Base-by-base conservation (phyloP, 2,888 invertebrate genomes). In the Eupithecia insigniata region DNA sequence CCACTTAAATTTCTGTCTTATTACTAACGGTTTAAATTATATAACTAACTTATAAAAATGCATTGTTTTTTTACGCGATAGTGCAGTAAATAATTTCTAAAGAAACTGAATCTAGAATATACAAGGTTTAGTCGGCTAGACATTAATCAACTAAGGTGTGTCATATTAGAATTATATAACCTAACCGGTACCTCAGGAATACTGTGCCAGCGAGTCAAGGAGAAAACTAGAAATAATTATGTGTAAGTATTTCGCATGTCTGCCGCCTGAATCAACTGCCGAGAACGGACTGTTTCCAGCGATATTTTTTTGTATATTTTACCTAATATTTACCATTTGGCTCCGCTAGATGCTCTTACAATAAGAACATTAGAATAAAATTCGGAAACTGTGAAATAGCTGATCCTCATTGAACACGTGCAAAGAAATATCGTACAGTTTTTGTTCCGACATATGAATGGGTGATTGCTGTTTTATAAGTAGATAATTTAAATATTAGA, bases 181-280 rank as follows among this genome's bases (percentile, higher is more conserved):
- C 12, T 34, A 22, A 69, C 62, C 58, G 69, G 22, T 62, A 69
- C 22, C 22, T 55, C 26, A 36, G 46, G 22, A 51, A 66, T 64
- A 58, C 28, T 55, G 65, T 70, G 70, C 34, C 70, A 66, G 39
- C 58, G 65, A 58, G 65, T 58, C 28, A 30, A 66, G 58, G 32
- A 39, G 12, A 14, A 14, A 65, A 36, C 22, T 22, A 30, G 14
- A 34, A 55, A 55, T 46, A 32, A 51, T 55, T 14, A 51, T 64
- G 69, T 64, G 69, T 69, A 55, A 69, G 64, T 69, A 69, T 65
- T 51, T 69, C 46, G 69, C 64, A 64, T 65, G 55, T 39, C 12
- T 30, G 30, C 12, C 60, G 30, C 30, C 60, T 16, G 18, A 51
- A 18, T 30, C 18, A 30, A 60, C 16, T 16, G 7, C 16, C 18